Percentiles rank a stretch among this genome's conserved stretches.
These are phyloP conservation scores for Drosophila ogumai DNA, from an alignment of 1,140 invertebrate species.

Conservation along the genomic window DNA sequence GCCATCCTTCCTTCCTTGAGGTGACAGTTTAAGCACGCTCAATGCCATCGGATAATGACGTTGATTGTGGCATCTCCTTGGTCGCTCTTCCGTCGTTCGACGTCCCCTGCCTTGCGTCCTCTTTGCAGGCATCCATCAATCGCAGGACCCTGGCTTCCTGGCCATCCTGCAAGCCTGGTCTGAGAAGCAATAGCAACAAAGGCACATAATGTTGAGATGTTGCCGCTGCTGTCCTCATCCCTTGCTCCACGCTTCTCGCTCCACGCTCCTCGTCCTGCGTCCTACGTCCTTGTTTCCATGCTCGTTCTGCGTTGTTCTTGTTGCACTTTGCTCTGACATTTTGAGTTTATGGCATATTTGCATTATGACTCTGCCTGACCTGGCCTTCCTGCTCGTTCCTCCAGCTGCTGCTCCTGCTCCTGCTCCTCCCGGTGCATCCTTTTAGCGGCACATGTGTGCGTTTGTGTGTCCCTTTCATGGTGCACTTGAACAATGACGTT, in stretches of 20 bases:
- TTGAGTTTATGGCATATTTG: conserved; percentile 81
- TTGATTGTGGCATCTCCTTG: conserved; percentile 64
- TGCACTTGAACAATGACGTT: conserved; percentile 72
- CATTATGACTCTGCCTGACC: conserved; percentile 67
- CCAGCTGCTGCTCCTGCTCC: neutral
- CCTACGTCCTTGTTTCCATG: conserved; percentile 14
- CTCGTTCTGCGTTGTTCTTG: conserved; percentile 39
- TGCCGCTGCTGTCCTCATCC: conserved; percentile 49
- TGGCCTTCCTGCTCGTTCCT: conserved; percentile 9
- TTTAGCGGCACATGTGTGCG: conserved; percentile 18
- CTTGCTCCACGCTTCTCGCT: conserved; percentile 2
- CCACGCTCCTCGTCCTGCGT: conserved; percentile 9
- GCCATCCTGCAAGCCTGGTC: conserved; percentile 27
- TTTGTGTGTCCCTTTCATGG: conserved; percentile 41
- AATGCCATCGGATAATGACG: conserved; percentile 73
- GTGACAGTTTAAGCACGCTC: conserved; percentile 77
- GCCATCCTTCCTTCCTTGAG: conserved; percentile 43
- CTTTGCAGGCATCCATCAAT: conserved; percentile 65
- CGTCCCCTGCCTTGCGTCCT: conserved; percentile 3
- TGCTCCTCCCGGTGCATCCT: conserved; percentile 2
- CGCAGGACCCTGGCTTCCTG: conserved; percentile 54
- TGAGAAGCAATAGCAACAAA: conserved; percentile 39
- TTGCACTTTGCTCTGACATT: conserved; percentile 78
- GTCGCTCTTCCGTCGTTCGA: conserved; percentile 22
- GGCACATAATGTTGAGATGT: conserved; percentile 71